Evolutionary conservation across 1,140 invertebrate species (phyloP).

Genomic region (Bathynomus jamesi): DNA sequence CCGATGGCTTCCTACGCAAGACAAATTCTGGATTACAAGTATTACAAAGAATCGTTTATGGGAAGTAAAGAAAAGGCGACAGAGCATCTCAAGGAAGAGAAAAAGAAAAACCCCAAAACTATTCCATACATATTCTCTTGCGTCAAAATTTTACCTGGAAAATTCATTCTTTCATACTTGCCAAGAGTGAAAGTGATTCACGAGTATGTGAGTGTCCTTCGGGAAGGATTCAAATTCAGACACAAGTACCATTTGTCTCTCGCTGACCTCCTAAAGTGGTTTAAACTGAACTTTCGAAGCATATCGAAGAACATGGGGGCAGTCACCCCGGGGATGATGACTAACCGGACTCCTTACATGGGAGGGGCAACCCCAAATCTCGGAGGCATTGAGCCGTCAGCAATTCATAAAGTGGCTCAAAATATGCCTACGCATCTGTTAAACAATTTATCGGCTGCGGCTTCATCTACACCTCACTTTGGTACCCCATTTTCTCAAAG

Average conservation of each 20-base stretch:
- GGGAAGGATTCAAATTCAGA: constrained; percentile 87
- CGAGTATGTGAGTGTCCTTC: constrained; percentile 83
- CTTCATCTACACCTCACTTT: constrained; percentile 39
- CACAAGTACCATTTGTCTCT: constrained; percentile 77
- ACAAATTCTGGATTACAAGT: constrained; percentile 81
- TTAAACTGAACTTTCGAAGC: constrained; percentile 94
- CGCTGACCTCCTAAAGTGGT: constrained; percentile 82
- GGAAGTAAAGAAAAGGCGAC: constrained; percentile 67
- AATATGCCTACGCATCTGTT: constrained; percentile 64
- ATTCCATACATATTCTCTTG: constrained; percentile 82
- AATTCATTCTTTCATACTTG: constrained; percentile 89
- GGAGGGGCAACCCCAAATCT: constrained; percentile 43
- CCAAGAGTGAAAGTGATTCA: constrained; percentile 73
- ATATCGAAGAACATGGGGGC: constrained; percentile 70
- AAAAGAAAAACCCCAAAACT: constrained; percentile 71
- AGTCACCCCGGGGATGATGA: constrained; percentile 55
- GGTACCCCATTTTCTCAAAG: constrained; percentile 39
- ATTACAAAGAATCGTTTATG: constrained; percentile 38
- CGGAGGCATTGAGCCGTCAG: constrained; percentile 27
- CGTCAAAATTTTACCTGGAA: constrained; percentile 74
- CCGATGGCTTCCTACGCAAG: constrained; percentile 89
- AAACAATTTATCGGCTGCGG: constrained; percentile 57
- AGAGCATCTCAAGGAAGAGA: constrained; percentile 75
- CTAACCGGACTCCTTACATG: constrained; percentile 57
- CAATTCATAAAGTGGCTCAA: constrained; percentile 57